phyloP scores from a whole-genome alignment of 2,113 vertebrate species.

The Aphyosemion australe region DNA sequence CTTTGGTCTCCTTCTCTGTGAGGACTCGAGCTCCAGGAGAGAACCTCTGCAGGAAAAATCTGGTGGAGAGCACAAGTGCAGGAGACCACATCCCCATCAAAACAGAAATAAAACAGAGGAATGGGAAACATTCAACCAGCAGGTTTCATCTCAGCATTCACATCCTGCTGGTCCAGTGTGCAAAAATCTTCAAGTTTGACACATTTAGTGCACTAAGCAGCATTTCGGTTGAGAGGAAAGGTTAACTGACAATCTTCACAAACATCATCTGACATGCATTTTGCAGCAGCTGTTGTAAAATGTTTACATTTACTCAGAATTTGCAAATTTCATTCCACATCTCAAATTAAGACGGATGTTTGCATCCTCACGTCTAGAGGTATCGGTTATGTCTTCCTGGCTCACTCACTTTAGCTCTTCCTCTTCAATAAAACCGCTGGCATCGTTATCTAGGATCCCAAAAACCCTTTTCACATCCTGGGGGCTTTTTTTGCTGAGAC shows the following conservation, averaged over 20 bases:
- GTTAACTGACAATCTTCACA: too few relatives aligned
- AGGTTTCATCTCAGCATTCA: too few relatives aligned
- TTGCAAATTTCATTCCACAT: background rate
- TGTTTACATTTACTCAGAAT: background rate
- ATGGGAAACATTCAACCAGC: too few relatives aligned
- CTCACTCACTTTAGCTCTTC: slow-evolving; percentile 91
- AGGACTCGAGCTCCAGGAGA: slow-evolving; percentile 85
- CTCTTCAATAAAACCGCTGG: slow-evolving; percentile 92
- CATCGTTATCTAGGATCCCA: slow-evolving; percentile 88
- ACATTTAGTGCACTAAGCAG: too few relatives aligned
- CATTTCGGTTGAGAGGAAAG: too few relatives aligned
- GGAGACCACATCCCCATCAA: background rate
- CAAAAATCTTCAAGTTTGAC: too few relatives aligned
- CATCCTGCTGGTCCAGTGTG: too few relatives aligned
- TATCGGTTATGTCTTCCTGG: too few relatives aligned
- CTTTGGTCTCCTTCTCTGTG: slow-evolving; percentile 88
- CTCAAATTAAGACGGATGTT: background rate
- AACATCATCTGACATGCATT: too few relatives aligned
- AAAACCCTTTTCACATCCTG: slow-evolving; percentile 92
- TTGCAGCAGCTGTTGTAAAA: background rate
- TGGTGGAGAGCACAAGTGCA: slow-evolving; percentile 50
- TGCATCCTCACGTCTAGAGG: background rate
- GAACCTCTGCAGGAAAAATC: slow-evolving; percentile 96
- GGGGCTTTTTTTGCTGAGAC: slow-evolving; percentile 88
- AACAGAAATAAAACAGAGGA: too few relatives aligned